Base-by-base conservation (phyloP, 2,888 invertebrate species). In the Subacronicta megacephala region DNA sequence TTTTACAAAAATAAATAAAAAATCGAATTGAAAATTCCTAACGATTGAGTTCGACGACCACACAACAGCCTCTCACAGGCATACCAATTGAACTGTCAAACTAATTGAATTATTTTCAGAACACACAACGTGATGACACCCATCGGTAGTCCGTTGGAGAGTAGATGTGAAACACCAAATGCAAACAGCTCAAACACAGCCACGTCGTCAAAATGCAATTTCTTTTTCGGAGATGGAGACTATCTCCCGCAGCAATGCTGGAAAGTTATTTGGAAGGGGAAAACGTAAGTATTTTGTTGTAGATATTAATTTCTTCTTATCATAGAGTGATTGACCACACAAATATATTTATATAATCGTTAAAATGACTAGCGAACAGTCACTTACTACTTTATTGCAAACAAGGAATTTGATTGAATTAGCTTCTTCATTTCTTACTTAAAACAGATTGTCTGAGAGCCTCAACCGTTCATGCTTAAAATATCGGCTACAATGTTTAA, bases 211-310 rank as follows among this genome's bases (percentile, higher is more conserved):
- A 88, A 43, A 3, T 61, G 62, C 38, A 75, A 90, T 58, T 88
- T 85, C 75, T 93, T 93, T 80, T 94, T 94, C 46, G 85, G 85
- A 0, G 86, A 84, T 9, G 79, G 77, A 0, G 57, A 74, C 1
- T 53, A 79, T 33, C 78, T 81, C 15, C 72, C 69, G 1, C 83
- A 88, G 41, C 83, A 85, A 37, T 88, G 89, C 51, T 94, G 94
- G 94, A 92, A 89, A 59, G 71, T 81, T 6, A 77, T 90, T 26
- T 94, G 94, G 94, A 92, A 85, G 61, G 80, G 83, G 10, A 94
- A 94, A 80, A 87, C 87, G 94, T 94, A 55, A 85, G 90, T 84
- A 38, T 35, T 37, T 13, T 17, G 16, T 17, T n/a, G 13, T 20
- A 41, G 23, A 9, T 2, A 7, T 9, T 9, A 23, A 9, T 9